Evolutionary conservation across 35 echinoderm and acorn worm species (phyloP).

Genomic region (Acanthaster planci): DNA sequence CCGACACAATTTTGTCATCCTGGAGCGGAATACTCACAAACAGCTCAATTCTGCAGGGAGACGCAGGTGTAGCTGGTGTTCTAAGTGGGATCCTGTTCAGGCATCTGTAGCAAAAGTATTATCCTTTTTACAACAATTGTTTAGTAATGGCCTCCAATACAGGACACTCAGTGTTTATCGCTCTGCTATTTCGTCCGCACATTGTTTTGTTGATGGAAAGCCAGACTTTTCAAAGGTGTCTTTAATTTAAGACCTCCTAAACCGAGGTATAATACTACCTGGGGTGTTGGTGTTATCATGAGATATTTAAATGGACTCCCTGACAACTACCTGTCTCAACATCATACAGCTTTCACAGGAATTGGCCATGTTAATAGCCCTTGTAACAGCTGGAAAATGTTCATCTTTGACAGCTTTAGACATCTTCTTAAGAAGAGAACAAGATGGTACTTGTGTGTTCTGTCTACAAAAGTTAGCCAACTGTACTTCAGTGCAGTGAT

Average conservation of each 20-base stretch:
- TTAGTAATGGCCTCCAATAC: neutral
- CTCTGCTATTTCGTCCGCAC: neutral
- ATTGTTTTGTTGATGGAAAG: neutral
- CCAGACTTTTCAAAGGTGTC: neutral
- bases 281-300: neutral
- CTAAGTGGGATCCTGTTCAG: slow-evolving; percentile 19
- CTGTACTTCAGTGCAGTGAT: too few species aligned
- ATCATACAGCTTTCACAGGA: slow-evolving; percentile 17
- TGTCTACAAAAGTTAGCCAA: too few species aligned
- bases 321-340: neutral
- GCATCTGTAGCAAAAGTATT: slow-evolving; percentile 23
- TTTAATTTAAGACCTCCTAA: neutral
- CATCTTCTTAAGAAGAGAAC: too few species aligned
- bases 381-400: slow-evolving; percentile 26
- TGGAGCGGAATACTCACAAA: neutral
- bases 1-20: slow-evolving; percentile 4
- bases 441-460: too few species aligned
- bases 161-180: slow-evolving; percentile 24
- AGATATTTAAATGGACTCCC: neutral
- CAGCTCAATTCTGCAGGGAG: slow-evolving; percentile 16
- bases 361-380: slow-evolving; percentile 32
- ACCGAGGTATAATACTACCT: too few species aligned
- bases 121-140: slow-evolving; percentile 42
- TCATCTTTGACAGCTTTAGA: neutral
- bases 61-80: neutral